Evolutionary conservation across 2,888 invertebrate genomes (phyloP).

Genomic region (Caenorhabditis japonica): DNA sequence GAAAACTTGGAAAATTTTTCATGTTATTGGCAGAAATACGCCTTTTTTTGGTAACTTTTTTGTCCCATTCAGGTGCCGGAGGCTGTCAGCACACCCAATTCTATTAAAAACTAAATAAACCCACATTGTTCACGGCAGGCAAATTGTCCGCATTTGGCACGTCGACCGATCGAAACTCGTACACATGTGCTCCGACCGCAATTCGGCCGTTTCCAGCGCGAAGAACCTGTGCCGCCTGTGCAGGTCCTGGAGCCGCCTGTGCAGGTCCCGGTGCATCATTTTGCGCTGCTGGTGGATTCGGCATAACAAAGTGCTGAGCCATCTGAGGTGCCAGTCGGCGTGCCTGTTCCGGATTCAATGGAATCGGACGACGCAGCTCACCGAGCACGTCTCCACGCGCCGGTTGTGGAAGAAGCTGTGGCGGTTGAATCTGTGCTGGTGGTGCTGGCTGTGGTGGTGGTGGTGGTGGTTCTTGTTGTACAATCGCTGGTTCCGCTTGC

Average conservation of each 20-base stretch:
- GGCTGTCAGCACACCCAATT: no score
- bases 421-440: no score
- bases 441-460: not conserved
- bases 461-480: not conserved
- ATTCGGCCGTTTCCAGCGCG: slow-evolving; percentile 3
- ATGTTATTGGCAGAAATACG: no score
- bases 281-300: not conserved
- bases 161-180: slow-evolving; percentile 33
- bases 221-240: not conserved
- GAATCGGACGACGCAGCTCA: slow-evolving; percentile 2
- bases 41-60: no score
- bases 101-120: no score
- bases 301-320: not conserved
- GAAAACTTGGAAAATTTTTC: no score
- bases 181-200: slow-evolving; percentile 29
- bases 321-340: slow-evolving; percentile 1
- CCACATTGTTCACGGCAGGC: slow-evolving; percentile 15
- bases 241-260: not conserved
- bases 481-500: not conserved
- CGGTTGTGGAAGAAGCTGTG: not conserved
- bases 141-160: slow-evolving; percentile 5
- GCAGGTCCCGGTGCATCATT: not conserved
- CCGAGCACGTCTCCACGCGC: not conserved
- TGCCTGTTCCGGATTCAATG: not conserved
- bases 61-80: no score